Percentiles rank a stretch among this genome's conserved stretches.
These are phyloP conservation scores for Probaryconus sp. DNA, from an alignment of 1,140 invertebrate species.

Conservation along the genomic window DNA sequence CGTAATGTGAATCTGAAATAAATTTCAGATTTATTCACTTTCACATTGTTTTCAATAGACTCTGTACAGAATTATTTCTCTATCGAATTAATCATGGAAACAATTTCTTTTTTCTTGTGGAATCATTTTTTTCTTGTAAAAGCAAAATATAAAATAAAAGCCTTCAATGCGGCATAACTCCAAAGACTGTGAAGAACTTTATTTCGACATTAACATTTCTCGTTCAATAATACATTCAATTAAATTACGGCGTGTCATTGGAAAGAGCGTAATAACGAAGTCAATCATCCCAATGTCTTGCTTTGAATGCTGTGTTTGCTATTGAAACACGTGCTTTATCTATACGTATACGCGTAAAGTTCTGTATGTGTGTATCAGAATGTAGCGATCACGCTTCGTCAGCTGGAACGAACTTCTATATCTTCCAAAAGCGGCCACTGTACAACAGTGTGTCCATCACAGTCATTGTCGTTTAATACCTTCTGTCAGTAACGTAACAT, in stretches of 20 bases:
- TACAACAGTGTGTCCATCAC: constrained; percentile 60
- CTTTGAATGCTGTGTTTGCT: constrained; percentile 29
- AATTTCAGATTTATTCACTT: too few relatives aligned
- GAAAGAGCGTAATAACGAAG: constrained; percentile 32
- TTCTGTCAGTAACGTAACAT: constrained; percentile 63
- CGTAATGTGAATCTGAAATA: too few relatives aligned
- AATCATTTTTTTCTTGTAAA: too few relatives aligned
- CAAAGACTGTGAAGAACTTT: too few relatives aligned
- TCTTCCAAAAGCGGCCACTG: constrained; percentile 50
- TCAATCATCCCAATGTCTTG: constrained; percentile 46
- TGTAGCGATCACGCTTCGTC: constrained; percentile 60
- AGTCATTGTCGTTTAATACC: constrained; percentile 64
- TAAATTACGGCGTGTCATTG: constrained; percentile 33
- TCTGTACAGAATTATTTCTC: too few relatives aligned
- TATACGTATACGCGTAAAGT: constrained; percentile 14
- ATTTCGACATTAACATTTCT: background rate
- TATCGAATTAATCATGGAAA: too few relatives aligned
- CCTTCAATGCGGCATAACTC: too few relatives aligned
- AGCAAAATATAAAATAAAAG: too few relatives aligned
- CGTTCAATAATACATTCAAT: constrained; percentile 19
- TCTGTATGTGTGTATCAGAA: constrained; percentile 39
- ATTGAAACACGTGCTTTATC: constrained; percentile 44
- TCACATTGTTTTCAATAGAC: too few relatives aligned
- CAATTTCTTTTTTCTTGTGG: too few relatives aligned
- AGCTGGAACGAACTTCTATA: constrained; percentile 61